Evolutionary conservation across 2,888 invertebrate genomes (phyloP), one percentile per base, ranked within the genome.

Genomic region (Idaea dimidiata): DNA sequence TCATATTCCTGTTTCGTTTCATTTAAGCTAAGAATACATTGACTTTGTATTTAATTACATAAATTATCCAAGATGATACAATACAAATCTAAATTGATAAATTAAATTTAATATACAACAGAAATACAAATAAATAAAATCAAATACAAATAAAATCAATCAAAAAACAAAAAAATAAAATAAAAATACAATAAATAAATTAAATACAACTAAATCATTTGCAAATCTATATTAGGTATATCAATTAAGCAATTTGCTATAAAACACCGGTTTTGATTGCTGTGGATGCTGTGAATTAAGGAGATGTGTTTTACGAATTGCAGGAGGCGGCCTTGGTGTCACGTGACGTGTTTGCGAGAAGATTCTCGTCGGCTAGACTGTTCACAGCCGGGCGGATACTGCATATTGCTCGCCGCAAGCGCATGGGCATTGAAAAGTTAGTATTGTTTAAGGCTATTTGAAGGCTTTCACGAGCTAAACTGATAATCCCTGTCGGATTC

Each of bases 311-410:
- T 57, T 57, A 18, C 57, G 18, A 58, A 61, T 62, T 58, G 17
- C 77, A 95, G 95, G 95, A 95, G 82, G 94, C 94, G 58, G 94
- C 94, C 63, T 84, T 95, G 73, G 91, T 95, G 65, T 95, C 95
- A 54, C 92, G 94, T 68, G 95, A 96, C 75, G 94, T 96, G 63
- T 93, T 94, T 71, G 93, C 94, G 70, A 91, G 96, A 70, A 91
- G 96, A 67, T 96, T 95, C 83, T 95, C 96, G 0, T 93, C 95
- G 70, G 94, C 94, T 57, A 93, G 95, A 65, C 93, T 97, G 32
- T 97, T 94, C 82, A 95, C 96, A 1, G 96, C 96, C 1, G 98
- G 98, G 5, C 94, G 95, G 70, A 96, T 97, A 74, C 89, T 98
- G 63, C 97, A 97, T 79, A 94, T 97, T 62, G 94, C 94, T 24